Evolutionary conservation across 1,140 invertebrate genomes (phyloP).

Genomic region (Megathymus violae): DNA sequence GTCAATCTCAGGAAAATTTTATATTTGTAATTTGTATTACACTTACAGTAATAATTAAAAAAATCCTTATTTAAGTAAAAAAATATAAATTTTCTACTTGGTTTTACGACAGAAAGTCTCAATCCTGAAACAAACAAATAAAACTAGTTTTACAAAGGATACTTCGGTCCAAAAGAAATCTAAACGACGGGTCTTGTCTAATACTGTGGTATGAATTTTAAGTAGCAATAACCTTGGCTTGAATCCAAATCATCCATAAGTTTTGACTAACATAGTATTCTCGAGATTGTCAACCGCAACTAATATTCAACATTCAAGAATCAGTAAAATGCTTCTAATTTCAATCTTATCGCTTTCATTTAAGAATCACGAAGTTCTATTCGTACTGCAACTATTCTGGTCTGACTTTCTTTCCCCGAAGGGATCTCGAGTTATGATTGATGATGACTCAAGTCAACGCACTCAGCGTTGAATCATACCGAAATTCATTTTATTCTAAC

Average conservation of each 20-base stretch:
- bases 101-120: not conserved
- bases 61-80: not conserved
- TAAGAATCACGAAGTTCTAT: slow-evolving; percentile 1
- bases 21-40: too few relatives aligned
- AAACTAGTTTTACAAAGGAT: slow-evolving; percentile 27
- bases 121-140: slow-evolving; percentile 3
- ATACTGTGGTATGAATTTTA: slow-evolving; percentile 34
- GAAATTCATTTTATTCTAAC: slow-evolving; percentile 42
- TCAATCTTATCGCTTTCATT: not conserved
- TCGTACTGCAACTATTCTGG: not conserved
- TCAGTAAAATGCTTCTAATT: not conserved
- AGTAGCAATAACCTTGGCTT: slow-evolving; percentile 37
- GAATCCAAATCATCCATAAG: slow-evolving; percentile 43
- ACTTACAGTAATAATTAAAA: too few relatives aligned
- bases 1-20: too few relatives aligned
- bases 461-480: slow-evolving; percentile 41
- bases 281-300: slow-evolving; percentile 31
- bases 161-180: slow-evolving; percentile 26
- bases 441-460: slow-evolving; percentile 44
- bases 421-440: slow-evolving; percentile 45
- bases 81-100: not conserved
- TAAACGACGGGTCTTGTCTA: slow-evolving; percentile 22
- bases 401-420: slow-evolving; percentile 26
- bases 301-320: not conserved
- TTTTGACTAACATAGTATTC: slow-evolving; percentile 43